phyloP scores from a whole-genome alignment of 2,797 vertebrate genomes.

The Arrhamphus sclerolepis region DNA sequence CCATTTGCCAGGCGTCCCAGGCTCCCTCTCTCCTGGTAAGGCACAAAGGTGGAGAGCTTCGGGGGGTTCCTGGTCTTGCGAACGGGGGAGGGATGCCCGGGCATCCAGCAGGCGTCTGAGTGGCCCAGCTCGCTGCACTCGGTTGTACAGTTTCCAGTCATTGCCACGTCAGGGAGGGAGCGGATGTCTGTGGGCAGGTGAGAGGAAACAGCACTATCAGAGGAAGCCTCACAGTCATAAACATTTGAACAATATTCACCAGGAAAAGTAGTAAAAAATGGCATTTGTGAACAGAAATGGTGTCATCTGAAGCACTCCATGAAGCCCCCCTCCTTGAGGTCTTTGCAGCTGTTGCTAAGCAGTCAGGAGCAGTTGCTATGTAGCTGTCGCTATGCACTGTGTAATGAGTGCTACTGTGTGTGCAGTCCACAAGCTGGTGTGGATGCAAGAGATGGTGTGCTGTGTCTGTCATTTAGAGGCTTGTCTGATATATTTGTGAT shows the following conservation, averaged over 20 bases:
- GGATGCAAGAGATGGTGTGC: conserved; percentile 65
- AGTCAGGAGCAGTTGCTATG: conserved; percentile 81
- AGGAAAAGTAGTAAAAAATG: conserved; percentile 37
- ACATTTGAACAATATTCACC: conserved; percentile 38
- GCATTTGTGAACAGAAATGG: conserved; percentile 66
- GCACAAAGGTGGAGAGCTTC: conserved; percentile 99
- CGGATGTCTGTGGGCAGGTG: conserved; percentile 87
- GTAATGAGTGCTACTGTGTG: conserved; percentile 70
- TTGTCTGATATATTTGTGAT: conserved; percentile 46
- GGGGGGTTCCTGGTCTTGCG: conserved; percentile 97
- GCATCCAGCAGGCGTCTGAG: conserved; percentile 99
- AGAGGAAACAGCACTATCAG: conserved; percentile 41
- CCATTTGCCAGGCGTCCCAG: conserved; percentile 96
- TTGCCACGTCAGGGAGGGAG: conserved; percentile 96
- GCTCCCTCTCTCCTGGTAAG: conserved; percentile 99
- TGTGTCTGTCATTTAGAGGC: conserved; percentile 67
- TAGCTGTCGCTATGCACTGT: conserved; percentile 81
- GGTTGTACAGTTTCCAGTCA: conserved; percentile 98
- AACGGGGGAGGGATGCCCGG: conserved; percentile 95
- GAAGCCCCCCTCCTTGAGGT: conserved; percentile 62
- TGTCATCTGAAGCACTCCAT: conserved; percentile 71
- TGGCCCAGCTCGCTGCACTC: conserved; percentile 99
- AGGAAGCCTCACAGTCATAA: conserved; percentile 22
- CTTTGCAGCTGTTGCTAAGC: conserved; percentile 83
- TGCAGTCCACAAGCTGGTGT: conserved; percentile 69